Evolutionary conservation across 2,888 invertebrate genomes (phyloP).

Genomic region (Sinohyriopsis cumingii): DNA sequence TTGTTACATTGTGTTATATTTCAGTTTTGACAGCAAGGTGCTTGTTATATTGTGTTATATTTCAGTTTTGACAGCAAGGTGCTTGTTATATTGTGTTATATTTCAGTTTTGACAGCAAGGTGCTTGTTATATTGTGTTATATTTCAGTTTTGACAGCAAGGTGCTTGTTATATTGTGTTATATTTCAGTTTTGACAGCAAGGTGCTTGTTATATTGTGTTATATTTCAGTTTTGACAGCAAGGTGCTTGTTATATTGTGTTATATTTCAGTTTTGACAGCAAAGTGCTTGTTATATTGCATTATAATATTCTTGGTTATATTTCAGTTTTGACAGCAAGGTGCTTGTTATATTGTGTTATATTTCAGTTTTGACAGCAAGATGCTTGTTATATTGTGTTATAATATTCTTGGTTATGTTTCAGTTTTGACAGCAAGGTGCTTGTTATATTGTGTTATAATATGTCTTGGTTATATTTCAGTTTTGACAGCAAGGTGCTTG

Average conservation of each 20-base stretch:
- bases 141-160: slow-evolving; percentile 82
- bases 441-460: too few relatives aligned
- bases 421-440: slow-evolving; percentile 52
- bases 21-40: background rate
- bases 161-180: too few relatives aligned
- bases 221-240: too few relatives aligned
- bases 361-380: background rate
- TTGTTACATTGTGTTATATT: too few relatives aligned
- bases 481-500: background rate
- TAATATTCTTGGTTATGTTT: slow-evolving; percentile 38
- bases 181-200: background rate
- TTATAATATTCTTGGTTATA: slow-evolving; percentile 16
- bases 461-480: background rate
- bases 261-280: background rate
- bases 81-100: too few relatives aligned
- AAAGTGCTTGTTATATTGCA: too few relatives aligned
- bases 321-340: slow-evolving; percentile 78
- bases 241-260: background rate
- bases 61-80: slow-evolving; percentile 82
- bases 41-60: slow-evolving; percentile 14
- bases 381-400: too few relatives aligned
- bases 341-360: background rate
- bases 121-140: slow-evolving; percentile 3
- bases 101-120: background rate
- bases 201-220: background rate